phyloP scores from a whole-genome alignment of 2,113 vertebrate genomes.

The Pungitius pungitius region DNA sequence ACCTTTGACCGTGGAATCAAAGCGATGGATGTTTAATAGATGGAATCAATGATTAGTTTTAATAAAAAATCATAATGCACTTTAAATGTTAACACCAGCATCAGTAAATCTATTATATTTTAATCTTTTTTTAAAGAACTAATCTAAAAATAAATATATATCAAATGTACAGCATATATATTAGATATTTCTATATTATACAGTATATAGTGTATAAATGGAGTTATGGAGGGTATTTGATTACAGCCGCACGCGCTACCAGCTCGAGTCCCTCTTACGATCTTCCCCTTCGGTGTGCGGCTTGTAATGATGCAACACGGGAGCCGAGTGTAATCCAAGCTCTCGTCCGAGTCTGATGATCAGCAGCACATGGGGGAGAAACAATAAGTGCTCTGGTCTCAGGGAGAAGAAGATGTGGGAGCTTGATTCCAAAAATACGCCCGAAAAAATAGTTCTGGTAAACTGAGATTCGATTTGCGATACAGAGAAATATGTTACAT shows the following conservation, averaged over 20 bases:
- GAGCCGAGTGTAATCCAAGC: neutral
- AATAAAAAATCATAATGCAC: neutral
- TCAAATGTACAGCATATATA: no score
- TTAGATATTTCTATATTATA: no score
- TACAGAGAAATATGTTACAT: neutral
- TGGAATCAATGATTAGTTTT: neutral
- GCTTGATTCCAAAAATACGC: neutral
- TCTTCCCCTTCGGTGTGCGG: neutral
- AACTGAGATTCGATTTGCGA: neutral
- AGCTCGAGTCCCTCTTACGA: neutral
- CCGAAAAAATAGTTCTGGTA: neutral
- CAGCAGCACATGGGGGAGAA: neutral
- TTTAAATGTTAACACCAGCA: neutral
- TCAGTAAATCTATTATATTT: neutral
- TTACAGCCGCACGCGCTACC: neutral
- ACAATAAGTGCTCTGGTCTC: neutral
- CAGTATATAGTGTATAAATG: no score
- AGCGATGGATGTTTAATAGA: slow-evolving; percentile 5
- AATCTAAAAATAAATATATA: no score
- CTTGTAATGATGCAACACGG: neutral
- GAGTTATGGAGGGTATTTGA: neutral
- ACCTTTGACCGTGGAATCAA: neutral
- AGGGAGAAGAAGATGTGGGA: neutral
- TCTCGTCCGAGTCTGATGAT: neutral
- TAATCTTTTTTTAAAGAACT: no score